These are phyloP conservation scores for Eulemur rubriventer DNA, from an alignment of 2,797 vertebrate genomes.

Conservation along the genomic window DNA sequence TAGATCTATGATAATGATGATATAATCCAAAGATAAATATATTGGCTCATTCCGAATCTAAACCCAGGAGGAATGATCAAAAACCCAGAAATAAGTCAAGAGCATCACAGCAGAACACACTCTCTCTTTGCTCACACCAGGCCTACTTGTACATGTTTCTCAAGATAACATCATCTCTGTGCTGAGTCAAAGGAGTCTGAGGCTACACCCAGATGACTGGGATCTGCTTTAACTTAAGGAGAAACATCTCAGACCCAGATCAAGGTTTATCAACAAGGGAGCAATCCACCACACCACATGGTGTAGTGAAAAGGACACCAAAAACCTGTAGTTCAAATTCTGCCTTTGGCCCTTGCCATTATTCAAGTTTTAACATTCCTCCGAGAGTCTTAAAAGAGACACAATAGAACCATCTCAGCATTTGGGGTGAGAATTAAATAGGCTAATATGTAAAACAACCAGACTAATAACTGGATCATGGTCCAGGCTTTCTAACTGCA, in stretches of 20 bases:
- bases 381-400: neutral
- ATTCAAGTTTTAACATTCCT: neutral
- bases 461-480: neutral
- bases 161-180: neutral
- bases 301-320: neutral
- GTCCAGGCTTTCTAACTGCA: neutral
- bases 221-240: slow-evolving; percentile 4
- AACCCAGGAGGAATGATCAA: neutral
- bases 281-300: neutral
- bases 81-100: slow-evolving; percentile 25
- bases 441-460: neutral
- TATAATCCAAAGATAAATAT: neutral
- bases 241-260: neutral
- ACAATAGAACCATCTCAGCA: neutral
- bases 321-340: neutral
- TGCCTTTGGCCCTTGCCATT: neutral
- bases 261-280: neutral
- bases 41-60: neutral
- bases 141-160: neutral
- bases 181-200: neutral
- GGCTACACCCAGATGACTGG: neutral
- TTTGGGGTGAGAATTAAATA: neutral
- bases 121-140: neutral
- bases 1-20: neutral
- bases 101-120: neutral